phyloP scores from a whole-genome alignment of 2,888 invertebrate species.

The Deilephila elpenor region DNA sequence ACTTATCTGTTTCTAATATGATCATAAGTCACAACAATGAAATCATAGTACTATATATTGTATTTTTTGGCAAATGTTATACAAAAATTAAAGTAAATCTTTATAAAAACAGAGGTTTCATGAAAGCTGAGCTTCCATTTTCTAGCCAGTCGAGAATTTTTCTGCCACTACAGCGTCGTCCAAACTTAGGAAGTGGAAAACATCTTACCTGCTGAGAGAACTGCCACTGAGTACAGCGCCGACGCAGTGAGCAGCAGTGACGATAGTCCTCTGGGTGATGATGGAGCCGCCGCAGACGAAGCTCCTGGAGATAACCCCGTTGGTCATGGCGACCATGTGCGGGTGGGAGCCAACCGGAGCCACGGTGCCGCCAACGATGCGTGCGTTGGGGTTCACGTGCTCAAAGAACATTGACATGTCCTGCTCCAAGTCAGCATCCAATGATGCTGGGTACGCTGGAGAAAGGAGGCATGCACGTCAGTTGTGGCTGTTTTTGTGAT shows the following conservation, averaged over 20 bases:
- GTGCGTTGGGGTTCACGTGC: constrained; percentile 49
- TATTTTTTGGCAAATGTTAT: too few relatives aligned
- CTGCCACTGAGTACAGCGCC: constrained; percentile 50
- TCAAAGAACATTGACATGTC: constrained; percentile 61
- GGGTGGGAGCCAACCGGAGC: constrained; percentile 59
- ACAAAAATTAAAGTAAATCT: too few relatives aligned
- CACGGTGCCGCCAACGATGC: constrained; percentile 64
- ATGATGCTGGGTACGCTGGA: constrained; percentile 60
- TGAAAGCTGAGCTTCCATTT: too few relatives aligned
- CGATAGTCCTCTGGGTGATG: constrained; percentile 51
- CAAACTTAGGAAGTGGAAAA: background rate
- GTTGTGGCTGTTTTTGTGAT: background rate
- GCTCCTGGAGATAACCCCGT: constrained; percentile 50
- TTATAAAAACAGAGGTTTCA: too few relatives aligned
- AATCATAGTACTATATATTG: too few relatives aligned
- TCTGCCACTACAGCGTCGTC: too few relatives aligned
- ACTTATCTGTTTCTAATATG: too few relatives aligned
- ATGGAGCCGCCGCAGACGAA: constrained; percentile 68
- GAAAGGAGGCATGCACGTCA: constrained; percentile 8
- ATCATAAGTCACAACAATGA: too few relatives aligned
- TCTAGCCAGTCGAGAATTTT: too few relatives aligned
- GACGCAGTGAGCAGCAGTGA: constrained; percentile 74
- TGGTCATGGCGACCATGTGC: constrained; percentile 62
- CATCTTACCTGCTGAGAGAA: constrained; percentile 47
- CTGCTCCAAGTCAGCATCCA: constrained; percentile 34